Evolutionary conservation across 2,797 vertebrate species (phyloP).

Genomic region (Sorex maritimensis): DNA sequence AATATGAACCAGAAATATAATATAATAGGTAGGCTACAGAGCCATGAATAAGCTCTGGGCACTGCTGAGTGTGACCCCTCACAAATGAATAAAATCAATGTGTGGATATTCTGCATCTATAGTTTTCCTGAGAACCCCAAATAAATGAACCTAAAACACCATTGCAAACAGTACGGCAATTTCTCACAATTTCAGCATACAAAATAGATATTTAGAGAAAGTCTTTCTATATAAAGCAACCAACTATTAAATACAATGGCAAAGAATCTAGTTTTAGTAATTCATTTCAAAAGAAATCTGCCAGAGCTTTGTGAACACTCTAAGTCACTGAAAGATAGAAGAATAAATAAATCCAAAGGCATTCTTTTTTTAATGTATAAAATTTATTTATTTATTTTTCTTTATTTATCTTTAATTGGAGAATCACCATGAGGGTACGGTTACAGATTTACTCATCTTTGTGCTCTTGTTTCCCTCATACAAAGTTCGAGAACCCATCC

Average conservation of each 20-base stretch:
- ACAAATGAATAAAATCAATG: neutral
- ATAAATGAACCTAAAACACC: slow-evolving; percentile 19
- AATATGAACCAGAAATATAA: neutral
- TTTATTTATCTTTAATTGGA: no score
- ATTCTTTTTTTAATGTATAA: neutral
- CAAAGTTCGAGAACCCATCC: no score
- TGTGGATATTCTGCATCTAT: neutral
- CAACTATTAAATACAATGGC: neutral
- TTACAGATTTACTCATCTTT: no score
- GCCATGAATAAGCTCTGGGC: neutral
- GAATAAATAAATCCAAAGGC: slow-evolving; percentile 10
- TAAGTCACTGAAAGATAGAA: slow-evolving; percentile 41
- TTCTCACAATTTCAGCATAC: neutral
- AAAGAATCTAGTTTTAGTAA: slow-evolving; percentile 5
- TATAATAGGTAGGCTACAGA: neutral
- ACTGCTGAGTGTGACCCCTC: neutral
- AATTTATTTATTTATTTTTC: no score
- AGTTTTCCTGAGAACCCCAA: neutral
- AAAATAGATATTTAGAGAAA: slow-evolving; percentile 54
- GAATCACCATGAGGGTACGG: no score
- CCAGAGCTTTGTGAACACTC: slow-evolving; percentile 18
- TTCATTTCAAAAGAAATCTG: slow-evolving; percentile 1
- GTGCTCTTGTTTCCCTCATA: no score
- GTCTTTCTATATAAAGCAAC: slow-evolving; percentile 18
- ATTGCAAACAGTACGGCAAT: slow-evolving; percentile 18